Base-by-base conservation (phyloP, 2,113 vertebrate species). In the Odocoileus hemionus region DNA sequence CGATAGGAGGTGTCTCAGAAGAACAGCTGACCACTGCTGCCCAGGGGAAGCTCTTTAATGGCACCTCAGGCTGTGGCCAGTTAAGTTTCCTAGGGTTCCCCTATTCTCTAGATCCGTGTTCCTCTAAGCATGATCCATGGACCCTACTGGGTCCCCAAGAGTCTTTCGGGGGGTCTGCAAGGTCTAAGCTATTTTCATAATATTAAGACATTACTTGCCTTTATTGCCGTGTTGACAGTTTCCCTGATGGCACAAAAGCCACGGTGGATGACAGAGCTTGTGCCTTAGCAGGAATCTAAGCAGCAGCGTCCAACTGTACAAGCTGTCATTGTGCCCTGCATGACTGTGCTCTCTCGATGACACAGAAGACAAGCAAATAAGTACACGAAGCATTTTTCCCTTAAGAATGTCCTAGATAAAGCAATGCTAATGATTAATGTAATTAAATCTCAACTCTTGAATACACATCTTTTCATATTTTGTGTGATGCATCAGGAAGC, bases 231-330 rank as follows among this genome's bases (percentile, higher is more conserved):
- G 60, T 50, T 85, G 74, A 33, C 2, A 55, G 60, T 55, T 74
- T 60, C 26, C 16, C 45, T 13, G 21, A 13, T 45, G 45, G 23
- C 54, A 26, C 7, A 45, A 30, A 78, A 47, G 10, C 12, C n/a
- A 7, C 10, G 10, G 52, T 10, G 30, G 47, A 8, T 30, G 28
- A 15, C 23, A 33, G 16, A 1, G 10, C 15, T n/a, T 11, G 28
- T 52, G 14, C 9, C 33, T 57, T 55, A 1, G 23, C 11, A 39
- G 45, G 84, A 50, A 10, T 47, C 57, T 28, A 17, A 28, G 15
- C 21, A 21, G 14, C 0, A 0, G 43, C 13, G 3, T 36, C 23
- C 17, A 21, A 0, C 1, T 16, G 1, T 1, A 1, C 2, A 3
- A 0, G 23, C 19, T 28, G 33, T 33, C 15, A 4, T 7, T 13